These are phyloP conservation scores for Peromyscus maniculatus DNA, from an alignment of 2,113 vertebrate genomes.

Conservation along the genomic window DNA sequence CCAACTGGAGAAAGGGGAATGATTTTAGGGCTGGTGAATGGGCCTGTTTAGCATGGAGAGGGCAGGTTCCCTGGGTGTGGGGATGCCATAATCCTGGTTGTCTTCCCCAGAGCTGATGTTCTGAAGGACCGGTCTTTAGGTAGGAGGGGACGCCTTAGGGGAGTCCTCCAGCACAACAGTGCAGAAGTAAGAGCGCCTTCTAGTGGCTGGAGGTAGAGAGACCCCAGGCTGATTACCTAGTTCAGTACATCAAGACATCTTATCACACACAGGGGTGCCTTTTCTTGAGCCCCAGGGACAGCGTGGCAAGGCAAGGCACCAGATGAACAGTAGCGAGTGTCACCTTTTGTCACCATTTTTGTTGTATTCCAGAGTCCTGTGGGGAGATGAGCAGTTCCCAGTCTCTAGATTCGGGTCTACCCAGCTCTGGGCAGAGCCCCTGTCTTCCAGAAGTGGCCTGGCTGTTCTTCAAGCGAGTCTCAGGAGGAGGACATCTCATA, in stretches of 20 bases:
- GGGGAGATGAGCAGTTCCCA: not conserved
- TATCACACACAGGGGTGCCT: accelerated
- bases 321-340: accelerated
- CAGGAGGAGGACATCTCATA: not conserved
- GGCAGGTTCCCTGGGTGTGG: not conserved
- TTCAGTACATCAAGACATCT: not conserved
- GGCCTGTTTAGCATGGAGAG: not conserved
- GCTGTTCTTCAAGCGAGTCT: not conserved
- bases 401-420: not conserved
- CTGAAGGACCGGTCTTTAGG: not conserved
- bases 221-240: not conserved
- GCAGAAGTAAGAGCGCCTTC: not conserved
- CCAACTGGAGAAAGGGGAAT: not conserved
- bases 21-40: not conserved
- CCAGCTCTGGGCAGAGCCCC: not conserved
- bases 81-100: not conserved
- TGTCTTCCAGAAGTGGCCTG: not conserved
- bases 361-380: not conserved
- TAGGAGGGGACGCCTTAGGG: not conserved
- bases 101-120: not conserved
- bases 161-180: not conserved
- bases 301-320: not conserved
- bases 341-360: no score
- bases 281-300: not conserved
- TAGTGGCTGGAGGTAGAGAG: not conserved